Evolutionary conservation across 2,113 vertebrate species (phyloP).

Genomic region (Euleptes europaea): DNA sequence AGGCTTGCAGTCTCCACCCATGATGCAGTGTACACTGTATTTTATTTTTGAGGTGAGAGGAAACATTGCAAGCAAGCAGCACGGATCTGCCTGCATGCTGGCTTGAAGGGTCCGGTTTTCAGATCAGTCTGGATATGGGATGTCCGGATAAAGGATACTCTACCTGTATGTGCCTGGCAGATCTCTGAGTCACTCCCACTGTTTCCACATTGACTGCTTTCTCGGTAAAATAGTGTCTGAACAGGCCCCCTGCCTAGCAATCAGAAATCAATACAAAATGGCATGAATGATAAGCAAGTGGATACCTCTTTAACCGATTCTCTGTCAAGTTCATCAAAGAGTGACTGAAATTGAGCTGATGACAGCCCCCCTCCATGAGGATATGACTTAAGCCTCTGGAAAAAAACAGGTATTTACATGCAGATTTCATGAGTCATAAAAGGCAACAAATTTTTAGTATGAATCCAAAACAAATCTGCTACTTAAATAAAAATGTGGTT

Average conservation of each 20-base stretch:
- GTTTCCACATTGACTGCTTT: not conserved
- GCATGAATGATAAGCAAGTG: not conserved
- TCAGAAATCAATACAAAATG: not conserved
- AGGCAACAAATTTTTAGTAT: not conserved
- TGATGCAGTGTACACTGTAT: too few species aligned
- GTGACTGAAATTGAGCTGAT: constrained; percentile 13
- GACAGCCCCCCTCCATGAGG: constrained; percentile 11
- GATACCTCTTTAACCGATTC: constrained; percentile 24
- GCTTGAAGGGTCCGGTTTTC: too few species aligned
- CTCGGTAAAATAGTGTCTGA: not conserved
- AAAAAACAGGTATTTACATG: constrained; percentile 11
- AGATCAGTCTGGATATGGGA: too few species aligned
- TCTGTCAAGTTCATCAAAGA: constrained; percentile 25
- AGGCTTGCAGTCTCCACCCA: too few species aligned
- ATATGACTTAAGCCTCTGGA: constrained; percentile 68
- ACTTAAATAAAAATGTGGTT: not conserved
- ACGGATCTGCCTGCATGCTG: too few species aligned
- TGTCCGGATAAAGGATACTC: too few species aligned
- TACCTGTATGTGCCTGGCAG: not conserved
- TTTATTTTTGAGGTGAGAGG: too few species aligned
- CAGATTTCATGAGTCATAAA: not conserved
- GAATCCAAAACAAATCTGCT: not conserved
- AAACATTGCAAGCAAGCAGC: too few species aligned
- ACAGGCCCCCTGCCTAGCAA: not conserved
- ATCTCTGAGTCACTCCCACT: not conserved